Percentiles rank a stretch among this genome's conserved stretches.
Conservation (phyloP, 1,140 invertebrate species). For the Cyclina sinensis region DNA sequence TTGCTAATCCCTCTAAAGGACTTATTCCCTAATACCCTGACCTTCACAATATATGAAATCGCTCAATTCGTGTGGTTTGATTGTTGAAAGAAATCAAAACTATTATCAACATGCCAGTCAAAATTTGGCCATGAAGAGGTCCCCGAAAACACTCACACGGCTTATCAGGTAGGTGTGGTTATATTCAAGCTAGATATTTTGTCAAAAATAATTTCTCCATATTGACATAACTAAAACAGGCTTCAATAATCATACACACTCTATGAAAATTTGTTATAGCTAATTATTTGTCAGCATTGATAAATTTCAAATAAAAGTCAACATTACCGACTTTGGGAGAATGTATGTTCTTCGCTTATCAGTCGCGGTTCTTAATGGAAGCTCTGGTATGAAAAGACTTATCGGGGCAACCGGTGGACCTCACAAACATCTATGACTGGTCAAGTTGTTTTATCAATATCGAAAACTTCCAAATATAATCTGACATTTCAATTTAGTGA, state of each 20-base stretch:
- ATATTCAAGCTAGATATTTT: not conserved
- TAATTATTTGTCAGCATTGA: slow-evolving; percentile 24
- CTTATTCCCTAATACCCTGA: too few species aligned
- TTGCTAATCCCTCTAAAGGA: too few species aligned
- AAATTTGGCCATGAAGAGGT: not conserved
- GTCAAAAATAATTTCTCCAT: slow-evolving; percentile 6
- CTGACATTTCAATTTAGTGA: slow-evolving; percentile 28
- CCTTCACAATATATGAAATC: not conserved
- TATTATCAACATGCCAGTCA: slow-evolving; percentile 21
- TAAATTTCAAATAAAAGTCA: slow-evolving; percentile 24
- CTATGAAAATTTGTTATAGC: slow-evolving; percentile 15
- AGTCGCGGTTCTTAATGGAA: not conserved
- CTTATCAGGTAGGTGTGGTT: slow-evolving; percentile 28
- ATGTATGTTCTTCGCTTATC: not conserved
- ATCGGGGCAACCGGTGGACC: not conserved
- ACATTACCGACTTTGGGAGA: not conserved
- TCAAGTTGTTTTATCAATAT: slow-evolving; percentile 5
- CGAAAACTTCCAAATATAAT: not conserved
- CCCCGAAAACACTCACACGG: not conserved
- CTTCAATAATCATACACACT: not conserved
- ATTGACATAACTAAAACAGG: slow-evolving; percentile 27
- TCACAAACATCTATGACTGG: slow-evolving; percentile 6
- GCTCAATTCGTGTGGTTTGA: not conserved
- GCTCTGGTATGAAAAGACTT: not conserved
- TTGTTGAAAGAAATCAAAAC: slow-evolving; percentile 10